Conservation (phyloP, 53 echinoderm and acorn worm species). For the Stichopus horrens region DNA sequence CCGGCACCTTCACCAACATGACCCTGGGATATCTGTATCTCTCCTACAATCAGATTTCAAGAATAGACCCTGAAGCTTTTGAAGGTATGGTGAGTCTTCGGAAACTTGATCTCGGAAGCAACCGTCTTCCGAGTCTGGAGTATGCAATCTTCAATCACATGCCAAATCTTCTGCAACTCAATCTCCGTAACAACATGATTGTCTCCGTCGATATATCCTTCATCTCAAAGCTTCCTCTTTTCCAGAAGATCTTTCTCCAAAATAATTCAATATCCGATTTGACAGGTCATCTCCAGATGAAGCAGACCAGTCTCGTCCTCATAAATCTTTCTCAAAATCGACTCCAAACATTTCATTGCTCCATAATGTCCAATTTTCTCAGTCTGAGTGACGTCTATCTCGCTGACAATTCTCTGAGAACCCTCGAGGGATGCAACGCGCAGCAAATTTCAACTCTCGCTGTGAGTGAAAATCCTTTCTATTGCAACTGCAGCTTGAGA, state of each 20-base stretch:
- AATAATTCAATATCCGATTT: slow-evolving; percentile 48
- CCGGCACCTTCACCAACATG: slow-evolving; percentile 10
- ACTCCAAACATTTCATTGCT: not conserved
- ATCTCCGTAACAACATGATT: slow-evolving; percentile 58
- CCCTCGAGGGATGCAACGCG: not conserved
- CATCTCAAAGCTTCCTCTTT: slow-evolving; percentile 10
- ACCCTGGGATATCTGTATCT: slow-evolving; percentile 24
- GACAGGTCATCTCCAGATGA: not conserved
- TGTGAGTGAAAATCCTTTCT: slow-evolving; percentile 33
- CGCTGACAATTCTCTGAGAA: slow-evolving; percentile 8
- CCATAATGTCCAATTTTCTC: not conserved
- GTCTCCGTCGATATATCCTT: slow-evolving; percentile 33
- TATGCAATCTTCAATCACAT: slow-evolving; percentile 46
- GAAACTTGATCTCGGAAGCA: slow-evolving; percentile 63
- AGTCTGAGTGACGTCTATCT: slow-evolving; percentile 10
- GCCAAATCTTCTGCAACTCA: slow-evolving; percentile 49
- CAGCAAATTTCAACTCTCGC: not conserved
- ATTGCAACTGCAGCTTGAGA: slow-evolving; percentile 31
- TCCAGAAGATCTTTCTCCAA: slow-evolving; percentile 50
- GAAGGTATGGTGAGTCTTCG: slow-evolving; percentile 33
- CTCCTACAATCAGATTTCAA: slow-evolving; percentile 33
- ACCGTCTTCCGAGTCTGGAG: slow-evolving; percentile 43
- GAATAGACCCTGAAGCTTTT: slow-evolving; percentile 48
- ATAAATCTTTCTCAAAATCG: slow-evolving; percentile 5
- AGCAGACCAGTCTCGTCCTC: not conserved